Evolutionary conservation across 2,113 vertebrate species (phyloP), one percentile per base, ranked within the genome.

Genomic region (Hemibagrus wyckioides): DNA sequence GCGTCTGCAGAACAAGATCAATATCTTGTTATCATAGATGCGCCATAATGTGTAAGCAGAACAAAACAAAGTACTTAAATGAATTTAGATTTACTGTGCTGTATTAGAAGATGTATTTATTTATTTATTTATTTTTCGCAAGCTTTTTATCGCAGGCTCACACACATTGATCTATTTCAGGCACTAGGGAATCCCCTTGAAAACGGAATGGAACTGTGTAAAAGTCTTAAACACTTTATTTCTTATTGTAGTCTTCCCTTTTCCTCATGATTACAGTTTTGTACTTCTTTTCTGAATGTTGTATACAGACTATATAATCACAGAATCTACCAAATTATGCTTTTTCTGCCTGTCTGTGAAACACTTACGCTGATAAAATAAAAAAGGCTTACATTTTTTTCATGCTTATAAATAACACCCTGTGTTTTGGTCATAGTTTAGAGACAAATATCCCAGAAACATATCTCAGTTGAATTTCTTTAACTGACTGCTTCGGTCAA

Each of bases 11-110:
- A 82, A 82, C 63, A 82, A 59, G 39, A 82, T 87, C 79, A 61
- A 87, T 87, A 61, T 59, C 65, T 73, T 71, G 25, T 86, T 59
- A 82, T 87, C 50, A 61, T 48, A 57, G 50, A 30, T 87, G 80
- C 17, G 59, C 28, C 17, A 59, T 56, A 73, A 33, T 73, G 39
- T 75, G 56, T 82, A 54, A 71, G 44, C 65, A 84, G 21, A 67
- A 54, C 48, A 69, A 48, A n/a, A 52, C 44, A 69, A 44, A 52
- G 9, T 28, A 39, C 3, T 54, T 54, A 21, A 56, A 73, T 17
- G 10, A 57, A 44, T 71, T 69, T 41, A 81, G 79, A 52, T 71
- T 14, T 56, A 21, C 44, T 75, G 71, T 28, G 13, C 11, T 39
- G 75, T 6, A 61, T 63, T 57, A 30, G 52, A 57, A 54, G 14